phyloP scores from a whole-genome alignment of 2,888 invertebrate species.

The Apocheima hispidaria region DNA sequence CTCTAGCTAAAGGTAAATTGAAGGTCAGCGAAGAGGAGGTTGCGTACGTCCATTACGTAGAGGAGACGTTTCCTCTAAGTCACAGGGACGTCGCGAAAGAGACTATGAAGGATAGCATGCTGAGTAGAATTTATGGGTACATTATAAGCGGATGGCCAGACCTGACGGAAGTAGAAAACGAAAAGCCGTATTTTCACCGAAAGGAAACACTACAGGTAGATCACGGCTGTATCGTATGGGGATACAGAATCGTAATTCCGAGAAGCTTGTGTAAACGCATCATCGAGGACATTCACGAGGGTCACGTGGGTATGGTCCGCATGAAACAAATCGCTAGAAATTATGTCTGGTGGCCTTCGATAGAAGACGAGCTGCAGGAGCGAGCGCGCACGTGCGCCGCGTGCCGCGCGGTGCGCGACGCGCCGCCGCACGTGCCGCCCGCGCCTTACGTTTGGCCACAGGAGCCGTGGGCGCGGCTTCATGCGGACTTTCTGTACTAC shows the following conservation, averaged over 20 bases:
- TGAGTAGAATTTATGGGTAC: too few species aligned
- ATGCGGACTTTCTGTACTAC: conserved; percentile 33
- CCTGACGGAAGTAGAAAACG: too few species aligned
- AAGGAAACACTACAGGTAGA: conserved; percentile 2
- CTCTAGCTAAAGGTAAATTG: too few species aligned
- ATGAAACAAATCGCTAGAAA: conserved; percentile 40
- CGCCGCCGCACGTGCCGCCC: conserved; percentile 33
- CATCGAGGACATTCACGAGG: conserved; percentile 6
- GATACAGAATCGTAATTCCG: background rate
- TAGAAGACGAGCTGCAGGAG: conserved; percentile 32
- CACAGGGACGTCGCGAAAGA: too few species aligned
- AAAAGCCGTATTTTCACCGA: too few species aligned
- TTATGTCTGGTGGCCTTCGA: conserved; percentile 40
- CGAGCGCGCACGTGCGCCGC: conserved; percentile 16
- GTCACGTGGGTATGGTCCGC: conserved; percentile 39
- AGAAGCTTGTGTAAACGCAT: too few species aligned
- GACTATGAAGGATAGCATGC: too few species aligned
- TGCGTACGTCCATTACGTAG: too few species aligned
- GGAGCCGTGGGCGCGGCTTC: conserved; percentile 43
- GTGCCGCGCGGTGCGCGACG: conserved; percentile 5
- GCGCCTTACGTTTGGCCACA: conserved; percentile 38
- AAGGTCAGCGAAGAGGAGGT: too few species aligned
- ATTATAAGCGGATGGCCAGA: too few species aligned
- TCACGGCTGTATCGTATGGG: conserved; percentile 32
- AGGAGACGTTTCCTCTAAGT: too few species aligned